Base-by-base conservation (phyloP, 2,888 invertebrate species). In the Cantharis rustica region DNA sequence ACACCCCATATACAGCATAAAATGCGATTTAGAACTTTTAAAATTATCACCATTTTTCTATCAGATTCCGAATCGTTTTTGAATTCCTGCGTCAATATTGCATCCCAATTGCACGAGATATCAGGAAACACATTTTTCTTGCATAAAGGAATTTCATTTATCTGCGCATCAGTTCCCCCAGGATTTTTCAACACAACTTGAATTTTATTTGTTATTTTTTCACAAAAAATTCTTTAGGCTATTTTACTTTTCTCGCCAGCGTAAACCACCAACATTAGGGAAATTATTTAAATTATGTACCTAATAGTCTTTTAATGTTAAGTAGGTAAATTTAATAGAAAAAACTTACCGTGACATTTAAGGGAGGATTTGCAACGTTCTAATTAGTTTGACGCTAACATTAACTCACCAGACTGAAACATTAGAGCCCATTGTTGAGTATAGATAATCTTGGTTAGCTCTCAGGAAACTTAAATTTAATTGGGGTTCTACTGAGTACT, bases 381-480 rank as follows among this genome's bases (percentile, higher is more conserved):
- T 66, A 69, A 69, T 70, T 69, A 64, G 20, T 15, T 70, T 31
- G 23, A 23, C 23, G 11, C 15, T 62, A 64, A 62, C 69, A 74
- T 62, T 69, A 73, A 68, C 17, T 23, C 62, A 61, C 27, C 61
- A 69, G 62, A 27, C 64, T 69, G 74, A 70, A 70, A 70, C 74
- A 70, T 74, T 74, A 69, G 74, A 69, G 64, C 20, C 47, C 64
- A 66, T 66, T 66, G 64, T 66, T 66, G 64, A 66, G 64, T 66
- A 66, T 66, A 66, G 64, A 74, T 74, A 74, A 69, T 74, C 74
- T 74, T 64, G 64, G 20, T 64, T 13, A 74, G 31, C 69, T 74
- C 69, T 16, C 17, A 69, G 69, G n/a, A 69, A 74, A 74, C 68
- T 70, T 31, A 64, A 74, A 70, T 74, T 74, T 74, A 74, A 74